phyloP scores from a whole-genome alignment of 1,140 invertebrate species.

The Brachionus plicatilis region DNA sequence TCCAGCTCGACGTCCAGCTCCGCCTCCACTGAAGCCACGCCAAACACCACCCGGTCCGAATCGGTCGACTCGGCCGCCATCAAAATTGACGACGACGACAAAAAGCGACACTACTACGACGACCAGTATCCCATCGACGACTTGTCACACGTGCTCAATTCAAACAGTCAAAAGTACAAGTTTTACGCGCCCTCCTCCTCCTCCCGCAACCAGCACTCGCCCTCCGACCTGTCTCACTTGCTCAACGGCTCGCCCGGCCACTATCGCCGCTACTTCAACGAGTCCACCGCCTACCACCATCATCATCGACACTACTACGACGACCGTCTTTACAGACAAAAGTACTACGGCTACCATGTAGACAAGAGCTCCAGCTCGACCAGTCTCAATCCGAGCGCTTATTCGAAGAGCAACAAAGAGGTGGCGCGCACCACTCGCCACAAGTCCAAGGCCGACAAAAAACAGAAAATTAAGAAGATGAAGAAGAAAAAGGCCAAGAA shows the following conservation, averaged over 20 bases:
- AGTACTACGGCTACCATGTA: neutral
- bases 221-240: neutral
- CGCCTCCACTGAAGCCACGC: neutral
- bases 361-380: constrained; percentile 11
- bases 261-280: neutral
- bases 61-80: neutral
- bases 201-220: neutral
- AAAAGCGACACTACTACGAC: neutral
- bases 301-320: constrained; percentile 22
- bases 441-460: neutral
- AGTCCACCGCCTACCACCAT: neutral
- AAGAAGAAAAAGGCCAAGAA: neutral
- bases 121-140: neutral
- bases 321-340: neutral
- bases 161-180: neutral
- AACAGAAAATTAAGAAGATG: too few species aligned
- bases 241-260: neutral
- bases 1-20: neutral
- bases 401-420: neutral
- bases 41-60: neutral
- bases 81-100: neutral
- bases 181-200: neutral
- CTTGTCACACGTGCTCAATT: neutral
- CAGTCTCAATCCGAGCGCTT: neutral
- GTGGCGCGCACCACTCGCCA: neutral